A percentile compares a stretch with the other conserved stretches of the same genome.
Conservation (phyloP, 2,888 invertebrate genomes). For the Schrankia costaestrigalis region DNA sequence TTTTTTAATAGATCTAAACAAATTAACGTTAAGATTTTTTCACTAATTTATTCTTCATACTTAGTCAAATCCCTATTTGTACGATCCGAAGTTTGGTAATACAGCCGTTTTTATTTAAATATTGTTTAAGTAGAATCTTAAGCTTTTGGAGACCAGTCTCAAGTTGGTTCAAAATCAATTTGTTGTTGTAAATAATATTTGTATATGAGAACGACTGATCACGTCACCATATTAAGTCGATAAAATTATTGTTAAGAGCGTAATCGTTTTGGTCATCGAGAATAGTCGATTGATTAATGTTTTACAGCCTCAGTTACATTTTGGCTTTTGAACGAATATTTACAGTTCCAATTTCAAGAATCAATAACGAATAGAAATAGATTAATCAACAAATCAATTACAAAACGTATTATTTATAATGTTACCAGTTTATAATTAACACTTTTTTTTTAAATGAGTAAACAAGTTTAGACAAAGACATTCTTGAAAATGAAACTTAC, state of each 20-base stretch:
- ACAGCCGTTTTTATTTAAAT: slow-evolving; percentile 26
- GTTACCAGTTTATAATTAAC: too few species aligned
- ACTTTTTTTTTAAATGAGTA: too few species aligned
- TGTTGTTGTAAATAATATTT: slow-evolving; percentile 64
- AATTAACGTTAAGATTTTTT: too few species aligned
- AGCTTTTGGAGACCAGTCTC: slow-evolving; percentile 43
- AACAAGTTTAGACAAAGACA: too few species aligned
- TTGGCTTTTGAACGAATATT: slow-evolving; percentile 11
- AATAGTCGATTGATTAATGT: slow-evolving; percentile 5
- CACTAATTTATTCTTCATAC: neutral
- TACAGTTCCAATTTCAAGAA: too few species aligned
- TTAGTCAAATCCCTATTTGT: slow-evolving; percentile 6
- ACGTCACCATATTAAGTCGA: slow-evolving; percentile 41
- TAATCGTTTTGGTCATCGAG: slow-evolving; percentile 7
- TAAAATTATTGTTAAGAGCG: slow-evolving; percentile 9
- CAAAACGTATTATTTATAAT: too few species aligned
- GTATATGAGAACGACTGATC: slow-evolving; percentile 56
- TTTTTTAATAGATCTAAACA: too few species aligned
- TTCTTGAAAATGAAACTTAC: too few species aligned
- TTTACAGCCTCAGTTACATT: slow-evolving; percentile 8
- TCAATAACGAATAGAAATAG: too few species aligned
- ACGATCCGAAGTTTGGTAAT: slow-evolving; percentile 34
- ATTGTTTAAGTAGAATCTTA: slow-evolving; percentile 42
- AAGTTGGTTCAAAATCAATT: slow-evolving; percentile 55
- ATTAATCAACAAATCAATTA: too few species aligned